These are phyloP conservation scores for Zoroaster sp. DNA, from an alignment of 53 echinoderm and acorn worm species.

Conservation along the genomic window DNA sequence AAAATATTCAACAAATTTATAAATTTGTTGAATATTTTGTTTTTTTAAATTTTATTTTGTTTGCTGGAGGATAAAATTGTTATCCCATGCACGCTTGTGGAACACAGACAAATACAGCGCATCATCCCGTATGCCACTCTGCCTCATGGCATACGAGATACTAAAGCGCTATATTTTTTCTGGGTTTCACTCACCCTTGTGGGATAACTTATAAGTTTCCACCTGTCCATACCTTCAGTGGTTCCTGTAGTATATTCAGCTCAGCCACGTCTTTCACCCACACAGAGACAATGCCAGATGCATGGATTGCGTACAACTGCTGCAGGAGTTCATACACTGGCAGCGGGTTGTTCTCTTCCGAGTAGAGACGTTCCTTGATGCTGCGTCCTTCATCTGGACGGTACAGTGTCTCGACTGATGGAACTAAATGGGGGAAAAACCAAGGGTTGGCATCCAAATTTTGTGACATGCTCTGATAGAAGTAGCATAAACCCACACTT, in stretches of 20 bases:
- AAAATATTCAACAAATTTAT: too few relatives aligned
- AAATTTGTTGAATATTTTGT: too few relatives aligned
- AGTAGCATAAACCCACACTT: too few relatives aligned
- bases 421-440: slow-evolving; percentile 22
- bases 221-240: slow-evolving; percentile 39
- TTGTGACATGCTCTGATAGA: background rate
- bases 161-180: too few relatives aligned
- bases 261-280: slow-evolving; percentile 56
- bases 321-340: slow-evolving; percentile 64
- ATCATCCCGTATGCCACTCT: background rate
- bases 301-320: slow-evolving; percentile 61
- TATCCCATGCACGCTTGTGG: too few relatives aligned
- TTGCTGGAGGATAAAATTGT: too few relatives aligned
- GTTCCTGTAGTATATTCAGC: slow-evolving; percentile 50
- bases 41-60: too few relatives aligned
- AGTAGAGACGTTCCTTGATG: slow-evolving; percentile 48
- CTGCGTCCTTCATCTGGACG: slow-evolving; percentile 49
- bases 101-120: background rate
- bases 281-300: slow-evolving; percentile 55
- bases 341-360: slow-evolving; percentile 52
- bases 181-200: background rate
- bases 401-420: slow-evolving; percentile 51
- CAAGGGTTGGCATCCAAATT: background rate
- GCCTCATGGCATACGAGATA: too few relatives aligned
- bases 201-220: background rate